Evolutionary conservation across 2,888 invertebrate genomes (phyloP).

Genomic region (Melanotus villosus): DNA sequence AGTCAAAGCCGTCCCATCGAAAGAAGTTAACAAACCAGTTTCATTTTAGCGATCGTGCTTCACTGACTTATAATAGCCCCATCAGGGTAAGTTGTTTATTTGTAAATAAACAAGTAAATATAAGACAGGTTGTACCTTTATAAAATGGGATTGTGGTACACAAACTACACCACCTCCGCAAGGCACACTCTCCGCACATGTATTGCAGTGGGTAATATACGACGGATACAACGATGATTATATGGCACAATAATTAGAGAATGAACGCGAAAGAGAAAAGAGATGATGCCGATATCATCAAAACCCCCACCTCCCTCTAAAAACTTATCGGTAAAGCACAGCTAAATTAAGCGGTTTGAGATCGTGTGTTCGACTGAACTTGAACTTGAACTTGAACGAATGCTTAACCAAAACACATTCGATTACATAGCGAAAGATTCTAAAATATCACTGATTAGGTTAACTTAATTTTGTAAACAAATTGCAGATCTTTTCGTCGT

Average conservation of each 20-base stretch:
- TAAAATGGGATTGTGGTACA: too few relatives aligned
- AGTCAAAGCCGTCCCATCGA: constrained; percentile 56
- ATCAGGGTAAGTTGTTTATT: constrained; percentile 80
- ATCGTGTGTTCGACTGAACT: constrained; percentile 74
- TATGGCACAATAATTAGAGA: constrained; percentile 79
- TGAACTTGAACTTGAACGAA: constrained; percentile 92
- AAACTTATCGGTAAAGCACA: constrained; percentile 72
- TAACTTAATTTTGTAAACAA: too few relatives aligned
- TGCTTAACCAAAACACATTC: constrained; percentile 95
- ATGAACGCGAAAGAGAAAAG: constrained; percentile 75
- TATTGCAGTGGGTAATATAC: constrained; percentile 91
- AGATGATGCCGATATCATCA: constrained; percentile 62
- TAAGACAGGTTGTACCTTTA: too few relatives aligned
- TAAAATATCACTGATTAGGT: too few relatives aligned
- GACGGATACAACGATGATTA: constrained; percentile 90
- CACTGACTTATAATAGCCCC: constrained; percentile 85
- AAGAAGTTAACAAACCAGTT: constrained; percentile 93
- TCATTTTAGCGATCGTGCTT: constrained; percentile 94
- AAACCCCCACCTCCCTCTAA: constrained; percentile 58
- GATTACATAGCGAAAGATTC: constrained; percentile 94
- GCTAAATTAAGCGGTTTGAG: constrained; percentile 73
- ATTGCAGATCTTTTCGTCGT: too few relatives aligned
- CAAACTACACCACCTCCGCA: constrained; percentile 93
- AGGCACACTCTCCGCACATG: constrained; percentile 81
- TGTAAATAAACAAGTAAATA: too few relatives aligned